These are phyloP conservation scores for Andricus quercusramuli DNA, from an alignment of 2,888 invertebrate genomes.

Conservation along the genomic window DNA sequence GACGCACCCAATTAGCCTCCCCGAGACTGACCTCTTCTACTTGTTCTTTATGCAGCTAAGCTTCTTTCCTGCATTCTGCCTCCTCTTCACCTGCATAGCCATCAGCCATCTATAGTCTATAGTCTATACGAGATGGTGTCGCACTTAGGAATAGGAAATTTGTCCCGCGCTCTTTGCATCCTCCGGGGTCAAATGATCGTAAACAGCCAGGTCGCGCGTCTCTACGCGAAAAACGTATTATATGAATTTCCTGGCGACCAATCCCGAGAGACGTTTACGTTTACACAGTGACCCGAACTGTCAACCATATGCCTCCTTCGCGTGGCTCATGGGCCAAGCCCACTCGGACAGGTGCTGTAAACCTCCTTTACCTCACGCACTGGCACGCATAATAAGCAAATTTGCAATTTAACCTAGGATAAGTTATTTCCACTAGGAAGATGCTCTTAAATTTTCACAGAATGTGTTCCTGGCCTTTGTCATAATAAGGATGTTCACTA, in stretches of 20 bases:
- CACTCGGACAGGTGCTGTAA: constrained; percentile 71
- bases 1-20: constrained; percentile 48
- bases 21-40: constrained; percentile 4
- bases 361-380: constrained; percentile 69
- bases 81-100: background rate
- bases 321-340: constrained; percentile 61
- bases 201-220: constrained; percentile 58
- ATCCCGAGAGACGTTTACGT: constrained; percentile 51
- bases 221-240: constrained; percentile 60
- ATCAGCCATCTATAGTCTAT: background rate
- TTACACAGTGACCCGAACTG: constrained; percentile 58
- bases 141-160: constrained; percentile 44
- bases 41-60: constrained; percentile 34
- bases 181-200: constrained; percentile 69
- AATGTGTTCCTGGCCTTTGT: constrained; percentile 1
- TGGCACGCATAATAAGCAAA: constrained; percentile 5
- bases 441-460: constrained; percentile 15
- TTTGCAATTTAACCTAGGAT: constrained; percentile 16
- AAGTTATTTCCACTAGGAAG: constrained; percentile 28
- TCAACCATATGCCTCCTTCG: constrained; percentile 53
- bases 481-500: background rate
- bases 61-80: constrained; percentile 15
- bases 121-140: constrained; percentile 4
- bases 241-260: constrained; percentile 66
- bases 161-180: constrained; percentile 47